Evolutionary conservation across 2,888 invertebrate genomes (phyloP).

Genomic region (Diaprepes abbreviatus): DNA sequence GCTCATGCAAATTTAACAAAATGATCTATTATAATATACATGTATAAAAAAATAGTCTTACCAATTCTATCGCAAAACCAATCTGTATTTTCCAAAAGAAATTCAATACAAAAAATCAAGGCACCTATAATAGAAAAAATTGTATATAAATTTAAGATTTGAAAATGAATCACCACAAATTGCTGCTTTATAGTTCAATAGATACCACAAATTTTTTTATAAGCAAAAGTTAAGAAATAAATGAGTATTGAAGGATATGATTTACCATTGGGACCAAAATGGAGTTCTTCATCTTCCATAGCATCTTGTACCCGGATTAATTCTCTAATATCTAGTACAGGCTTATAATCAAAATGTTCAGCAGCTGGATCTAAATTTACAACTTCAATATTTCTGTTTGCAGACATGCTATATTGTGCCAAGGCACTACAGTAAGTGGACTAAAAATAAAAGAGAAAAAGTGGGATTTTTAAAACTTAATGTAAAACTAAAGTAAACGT

Average conservation of each 20-base stretch:
- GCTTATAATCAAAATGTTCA: slow-evolving; percentile 93
- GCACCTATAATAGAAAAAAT: no score
- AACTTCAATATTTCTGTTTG: slow-evolving; percentile 77
- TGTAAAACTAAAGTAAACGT: neutral
- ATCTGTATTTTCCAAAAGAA: slow-evolving; percentile 89
- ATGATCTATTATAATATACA: no score
- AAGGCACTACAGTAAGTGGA: slow-evolving; percentile 95
- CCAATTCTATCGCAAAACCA: slow-evolving; percentile 90
- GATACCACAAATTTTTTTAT: no score
- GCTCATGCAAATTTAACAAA: no score
- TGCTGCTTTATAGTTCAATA: no score
- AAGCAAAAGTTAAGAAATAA: no score
- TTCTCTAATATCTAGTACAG: slow-evolving; percentile 87
- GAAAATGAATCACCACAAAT: no score
- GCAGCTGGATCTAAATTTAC: slow-evolving; percentile 71
- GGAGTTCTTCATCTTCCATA: slow-evolving; percentile 95
- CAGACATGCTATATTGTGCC: slow-evolving; percentile 85
- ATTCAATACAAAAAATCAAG: slow-evolving; percentile 94
- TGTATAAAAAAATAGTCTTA: no score
- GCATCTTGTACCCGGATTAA: slow-evolving; percentile 95
- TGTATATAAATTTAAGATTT: no score
- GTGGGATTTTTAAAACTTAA: slow-evolving; percentile 3
- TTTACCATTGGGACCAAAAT: slow-evolving; percentile 92
- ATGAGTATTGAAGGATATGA: no score
- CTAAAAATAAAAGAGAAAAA: slow-evolving; percentile 67